These are phyloP conservation scores for Lasioglossum villosulum DNA, from an alignment of 2,888 invertebrate species.

Conservation along the genomic window DNA sequence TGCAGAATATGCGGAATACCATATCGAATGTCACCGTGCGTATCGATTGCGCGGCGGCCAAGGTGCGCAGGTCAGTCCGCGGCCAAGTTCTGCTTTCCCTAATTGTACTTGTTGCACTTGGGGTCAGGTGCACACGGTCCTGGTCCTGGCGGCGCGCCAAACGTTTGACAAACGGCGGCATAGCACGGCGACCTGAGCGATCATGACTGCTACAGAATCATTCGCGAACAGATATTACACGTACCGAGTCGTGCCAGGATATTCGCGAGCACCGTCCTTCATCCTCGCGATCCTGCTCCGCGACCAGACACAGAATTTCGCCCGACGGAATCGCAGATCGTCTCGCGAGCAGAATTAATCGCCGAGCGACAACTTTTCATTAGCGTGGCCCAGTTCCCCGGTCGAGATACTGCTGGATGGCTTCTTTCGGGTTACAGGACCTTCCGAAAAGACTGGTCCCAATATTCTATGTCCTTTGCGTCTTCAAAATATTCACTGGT, in stretches of 20 bases:
- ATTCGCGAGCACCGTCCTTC: neutral
- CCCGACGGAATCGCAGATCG: neutral
- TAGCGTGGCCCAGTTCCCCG: neutral
- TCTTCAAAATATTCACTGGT: neutral
- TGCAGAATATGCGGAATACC: neutral
- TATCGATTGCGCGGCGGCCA: conserved; percentile 59
- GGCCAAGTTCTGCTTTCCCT: conserved; percentile 72
- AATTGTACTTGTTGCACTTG: conserved; percentile 79
- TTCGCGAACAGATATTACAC: conserved; percentile 33
- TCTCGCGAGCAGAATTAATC: conserved; percentile 1
- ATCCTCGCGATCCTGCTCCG: neutral
- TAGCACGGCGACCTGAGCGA: conserved; percentile 26
- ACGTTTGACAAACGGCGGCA: conserved; percentile 71
- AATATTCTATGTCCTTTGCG: neutral
- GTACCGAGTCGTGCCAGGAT: conserved; percentile 9
- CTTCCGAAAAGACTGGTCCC: neutral
- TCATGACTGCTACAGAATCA: neutral
- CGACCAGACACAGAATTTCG: neutral
- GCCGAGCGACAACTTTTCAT: conserved; percentile 13
- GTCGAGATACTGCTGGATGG: neutral
- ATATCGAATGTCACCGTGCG: conserved; percentile 10
- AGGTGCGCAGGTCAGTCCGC: conserved; percentile 70
- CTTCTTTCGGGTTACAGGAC: neutral
- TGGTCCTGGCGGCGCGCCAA: conserved; percentile 70
- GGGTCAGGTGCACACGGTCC: conserved; percentile 65